Base-by-base conservation (phyloP, 2,888 invertebrate species). In the Volucella inanis region DNA sequence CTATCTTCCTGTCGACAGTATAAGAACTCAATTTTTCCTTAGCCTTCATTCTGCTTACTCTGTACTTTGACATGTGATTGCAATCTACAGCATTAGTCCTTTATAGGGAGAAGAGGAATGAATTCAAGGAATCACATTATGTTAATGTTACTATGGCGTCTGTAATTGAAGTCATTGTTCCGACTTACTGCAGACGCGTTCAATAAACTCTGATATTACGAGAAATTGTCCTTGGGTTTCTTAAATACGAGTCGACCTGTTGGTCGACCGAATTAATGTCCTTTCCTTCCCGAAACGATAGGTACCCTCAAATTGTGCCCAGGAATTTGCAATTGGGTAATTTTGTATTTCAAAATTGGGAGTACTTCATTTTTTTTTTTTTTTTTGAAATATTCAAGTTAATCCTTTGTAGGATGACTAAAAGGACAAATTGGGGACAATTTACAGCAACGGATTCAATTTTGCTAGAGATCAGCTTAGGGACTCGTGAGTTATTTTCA, bases 81-180 rank as follows among this genome's bases (percentile, higher is more conserved):
- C 65, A 67, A 67, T 59, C 76, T 59, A 76, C 67, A 67, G 31
- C 49, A n/a, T 57, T 38, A 50, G 67, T 10, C 57, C 49, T 65
- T 57, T 11, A 14, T 47, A 47, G 15, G 43, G 15, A 47, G 50
- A 43, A 67, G 57, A 57, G 59, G 43, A 22, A 41, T 45, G 57
- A n/a, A 31, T 67, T 14, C 4, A 39, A 15, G 67, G 39, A 65
- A 59, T 67, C 45, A 52, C 76, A 59, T 76, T 76, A 76, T 76
- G 76, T 47, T 67, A 76, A 76, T 76, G 67, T 38, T 49, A 43
- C 22, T 38, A 15, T 22, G 39, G 15, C 38, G 14, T 31, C 6
- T 31, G 72, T 50, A 9, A 22, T 39, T 15, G 41, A 45, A 14
- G 22, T 43, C 12, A 64, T 41, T 55, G 57, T 65, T 57, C 31